These are phyloP conservation scores for Spinibarbus caldwelli DNA, from an alignment of 2,797 vertebrate species.

Conservation along the genomic window DNA sequence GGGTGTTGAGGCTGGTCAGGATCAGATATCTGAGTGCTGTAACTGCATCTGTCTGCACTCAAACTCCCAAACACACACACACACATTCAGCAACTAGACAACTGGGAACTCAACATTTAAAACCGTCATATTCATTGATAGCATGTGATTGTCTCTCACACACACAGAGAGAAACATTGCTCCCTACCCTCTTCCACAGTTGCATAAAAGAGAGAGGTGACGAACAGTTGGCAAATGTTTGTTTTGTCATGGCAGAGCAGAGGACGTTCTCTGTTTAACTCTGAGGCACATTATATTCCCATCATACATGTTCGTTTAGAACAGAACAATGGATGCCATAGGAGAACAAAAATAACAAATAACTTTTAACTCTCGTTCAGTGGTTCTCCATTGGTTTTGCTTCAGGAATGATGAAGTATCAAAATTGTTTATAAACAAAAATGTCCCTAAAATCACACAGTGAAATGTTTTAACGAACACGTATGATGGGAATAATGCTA, in stretches of 20 bases:
- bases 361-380: background rate
- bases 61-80: conserved; percentile 30
- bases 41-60: conserved; percentile 34
- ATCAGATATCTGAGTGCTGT: conserved; percentile 40
- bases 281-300: background rate
- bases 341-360: background rate
- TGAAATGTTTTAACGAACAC: no score
- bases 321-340: background rate
- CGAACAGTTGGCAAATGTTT: conserved; percentile 18
- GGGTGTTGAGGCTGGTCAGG: conserved; percentile 34
- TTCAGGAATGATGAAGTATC: background rate
- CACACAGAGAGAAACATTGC: background rate
- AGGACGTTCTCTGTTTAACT: conserved; percentile 18
- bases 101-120: conserved; percentile 38
- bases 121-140: conserved; percentile 18
- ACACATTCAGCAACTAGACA: conserved; percentile 37
- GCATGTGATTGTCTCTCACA: conserved; percentile 20
- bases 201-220: conserved; percentile 20
- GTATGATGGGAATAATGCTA: background rate
- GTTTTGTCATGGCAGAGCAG: conserved; percentile 13
- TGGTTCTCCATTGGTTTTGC: background rate
- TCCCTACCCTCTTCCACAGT: background rate
- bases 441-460: conserved; percentile 12
- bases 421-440: background rate
- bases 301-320: background rate